These are phyloP conservation scores for Pristionchus mayeri DNA, from an alignment of 2,888 invertebrate species.

Conservation along the genomic window DNA sequence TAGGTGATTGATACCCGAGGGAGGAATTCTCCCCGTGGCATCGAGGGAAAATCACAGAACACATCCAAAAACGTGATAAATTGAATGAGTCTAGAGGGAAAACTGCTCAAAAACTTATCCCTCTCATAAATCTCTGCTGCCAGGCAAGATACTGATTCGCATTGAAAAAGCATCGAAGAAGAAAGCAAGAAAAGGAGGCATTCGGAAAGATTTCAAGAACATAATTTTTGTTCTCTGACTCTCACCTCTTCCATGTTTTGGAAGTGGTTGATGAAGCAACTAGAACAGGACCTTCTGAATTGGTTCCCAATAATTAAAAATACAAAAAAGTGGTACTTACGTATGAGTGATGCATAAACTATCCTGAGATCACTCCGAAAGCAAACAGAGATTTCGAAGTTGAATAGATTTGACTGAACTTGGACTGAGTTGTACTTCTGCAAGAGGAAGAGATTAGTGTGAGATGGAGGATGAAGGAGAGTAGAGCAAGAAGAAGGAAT, in stretches of 20 bases:
- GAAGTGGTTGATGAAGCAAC: background rate
- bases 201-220: background rate
- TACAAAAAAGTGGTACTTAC: background rate
- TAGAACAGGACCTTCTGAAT: background rate
- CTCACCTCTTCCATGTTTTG: slow-evolving; percentile 11
- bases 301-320: background rate
- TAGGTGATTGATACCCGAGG: background rate
- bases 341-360: background rate
- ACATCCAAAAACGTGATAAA: background rate
- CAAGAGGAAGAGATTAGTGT: background rate
- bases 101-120: no score
- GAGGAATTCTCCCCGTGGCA: background rate
- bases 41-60: background rate
- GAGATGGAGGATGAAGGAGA: background rate
- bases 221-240: background rate
- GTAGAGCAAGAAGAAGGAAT: no score
- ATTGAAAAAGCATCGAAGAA: background rate
- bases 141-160: no score
- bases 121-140: no score
- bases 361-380: background rate
- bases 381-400: background rate
- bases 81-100: background rate
- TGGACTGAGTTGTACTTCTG: background rate
- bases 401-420: no score
- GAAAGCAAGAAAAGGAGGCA: background rate